Conservation (phyloP, 2,888 invertebrate genomes). For the Patella pellucida region DNA sequence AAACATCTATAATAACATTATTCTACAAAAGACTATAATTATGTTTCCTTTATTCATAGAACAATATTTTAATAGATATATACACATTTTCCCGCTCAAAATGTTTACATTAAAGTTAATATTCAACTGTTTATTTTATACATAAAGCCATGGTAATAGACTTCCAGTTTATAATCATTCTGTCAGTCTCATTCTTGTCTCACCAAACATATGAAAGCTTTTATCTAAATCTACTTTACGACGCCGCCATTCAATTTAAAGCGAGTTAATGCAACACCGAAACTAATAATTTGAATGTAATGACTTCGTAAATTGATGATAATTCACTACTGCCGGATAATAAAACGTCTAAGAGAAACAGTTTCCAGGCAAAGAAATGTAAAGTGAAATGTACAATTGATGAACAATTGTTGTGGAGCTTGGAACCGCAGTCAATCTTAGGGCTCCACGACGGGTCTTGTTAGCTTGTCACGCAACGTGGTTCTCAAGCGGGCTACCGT, state of each 20-base stretch:
- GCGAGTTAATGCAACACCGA: neutral
- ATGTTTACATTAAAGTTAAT: too few species aligned
- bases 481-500: slow-evolving; percentile 1
- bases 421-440: neutral
- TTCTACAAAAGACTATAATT: too few species aligned
- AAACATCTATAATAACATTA: too few species aligned
- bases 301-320: neutral
- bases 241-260: neutral
- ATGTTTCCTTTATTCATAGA: too few species aligned
- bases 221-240: neutral
- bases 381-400: neutral
- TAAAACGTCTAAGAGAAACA: neutral
- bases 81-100: too few species aligned
- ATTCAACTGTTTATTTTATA: too few species aligned
- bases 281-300: neutral
- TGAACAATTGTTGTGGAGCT: neutral
- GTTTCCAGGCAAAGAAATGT: neutral
- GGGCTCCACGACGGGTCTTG: slow-evolving; percentile 1
- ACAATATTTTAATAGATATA: too few species aligned
- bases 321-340: neutral
- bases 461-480: neutral
- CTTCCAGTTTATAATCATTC: too few species aligned
- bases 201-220: neutral
- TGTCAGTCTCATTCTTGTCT: too few species aligned
- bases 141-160: too few species aligned